Evolutionary conservation across 2,888 invertebrate species (phyloP), one percentile per base, ranked within the genome.

Genomic region (Torymus texanus): DNA sequence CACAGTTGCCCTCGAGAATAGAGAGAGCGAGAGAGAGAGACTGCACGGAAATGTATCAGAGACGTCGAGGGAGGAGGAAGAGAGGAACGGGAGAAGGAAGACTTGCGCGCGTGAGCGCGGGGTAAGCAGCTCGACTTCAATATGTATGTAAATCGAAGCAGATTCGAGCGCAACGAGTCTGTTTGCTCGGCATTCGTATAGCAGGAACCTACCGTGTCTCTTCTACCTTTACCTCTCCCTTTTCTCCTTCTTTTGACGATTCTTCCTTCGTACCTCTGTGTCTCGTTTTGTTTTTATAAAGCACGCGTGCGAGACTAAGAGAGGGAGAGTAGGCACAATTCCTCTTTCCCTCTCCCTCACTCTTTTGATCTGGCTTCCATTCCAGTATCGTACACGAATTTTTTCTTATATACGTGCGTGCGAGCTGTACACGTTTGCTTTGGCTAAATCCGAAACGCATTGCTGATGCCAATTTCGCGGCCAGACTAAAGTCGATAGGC

Each of bases 101-200:
- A 72, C 61, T 78, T 18, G 78, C 63, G 8, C 41, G 41, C 41
- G 41, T 41, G 41, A 41, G 41, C 8, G 41, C 18, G 73, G 59
- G 75, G 82, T 70, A 81, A 82, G 86, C 82, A 84, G 83, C 75
- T 84, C 78, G 84, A 81, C 87, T 89, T 88, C 89, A 89, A 89
- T 89, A 89, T 89, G 89, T 89, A 89, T 89, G 89, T 89, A 89
- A 89, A 89, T 89, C 87, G 86, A 87, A 88, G 87, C 88, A 87
- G 88, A 89, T 89, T 89, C 87, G 85, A 87, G 87, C 84, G 86
- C 72, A 82, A 78, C 80, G 70, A 75, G 59, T 82, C 76, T 79
- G 79, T 82, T 82, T 80, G 78, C 78, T 81, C 56, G 67, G 70
- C 66, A 70, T 63, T 81, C 67, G 72, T 55, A 13, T 53, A 66